Evolutionary conservation across 2,797 vertebrate species (phyloP).

Genomic region (Pseudochaenichthys georgianus): DNA sequence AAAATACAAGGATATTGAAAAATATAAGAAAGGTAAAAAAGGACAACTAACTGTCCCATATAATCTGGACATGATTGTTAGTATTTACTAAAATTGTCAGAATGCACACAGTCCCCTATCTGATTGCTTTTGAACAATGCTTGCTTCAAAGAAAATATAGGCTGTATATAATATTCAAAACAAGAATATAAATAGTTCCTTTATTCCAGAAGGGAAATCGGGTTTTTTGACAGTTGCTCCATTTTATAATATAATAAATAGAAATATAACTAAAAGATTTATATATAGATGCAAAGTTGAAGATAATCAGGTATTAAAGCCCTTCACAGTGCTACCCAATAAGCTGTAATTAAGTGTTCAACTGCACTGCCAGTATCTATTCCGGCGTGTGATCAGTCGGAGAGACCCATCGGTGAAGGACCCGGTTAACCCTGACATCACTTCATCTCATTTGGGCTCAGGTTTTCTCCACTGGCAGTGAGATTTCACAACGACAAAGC

Average conservation of each 20-base stretch:
- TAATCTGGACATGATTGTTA: not conserved
- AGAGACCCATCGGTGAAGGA: slow-evolving; percentile 13
- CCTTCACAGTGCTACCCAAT: not conserved
- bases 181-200: too few relatives aligned
- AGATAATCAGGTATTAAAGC: not conserved
- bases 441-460: slow-evolving; percentile 33
- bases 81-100: not conserved
- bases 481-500: slow-evolving; percentile 56
- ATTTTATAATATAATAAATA: too few relatives aligned
- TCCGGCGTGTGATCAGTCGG: not conserved
- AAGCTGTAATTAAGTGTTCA: not conserved
- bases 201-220: too few relatives aligned
- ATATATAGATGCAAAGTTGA: too few relatives aligned
- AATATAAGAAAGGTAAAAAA: too few relatives aligned
- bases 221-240: too few relatives aligned
- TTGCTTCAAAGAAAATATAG: not conserved
- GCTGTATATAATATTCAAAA: too few relatives aligned
- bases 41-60: too few relatives aligned
- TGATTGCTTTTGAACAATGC: not conserved
- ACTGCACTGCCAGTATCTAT: not conserved
- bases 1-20: not conserved
- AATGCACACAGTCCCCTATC: not conserved
- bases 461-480: slow-evolving; percentile 33
- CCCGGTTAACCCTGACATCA: slow-evolving; percentile 16
- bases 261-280: too few relatives aligned